phyloP scores from a whole-genome alignment of 2,888 invertebrate genomes.

The Plebejus argus region DNA sequence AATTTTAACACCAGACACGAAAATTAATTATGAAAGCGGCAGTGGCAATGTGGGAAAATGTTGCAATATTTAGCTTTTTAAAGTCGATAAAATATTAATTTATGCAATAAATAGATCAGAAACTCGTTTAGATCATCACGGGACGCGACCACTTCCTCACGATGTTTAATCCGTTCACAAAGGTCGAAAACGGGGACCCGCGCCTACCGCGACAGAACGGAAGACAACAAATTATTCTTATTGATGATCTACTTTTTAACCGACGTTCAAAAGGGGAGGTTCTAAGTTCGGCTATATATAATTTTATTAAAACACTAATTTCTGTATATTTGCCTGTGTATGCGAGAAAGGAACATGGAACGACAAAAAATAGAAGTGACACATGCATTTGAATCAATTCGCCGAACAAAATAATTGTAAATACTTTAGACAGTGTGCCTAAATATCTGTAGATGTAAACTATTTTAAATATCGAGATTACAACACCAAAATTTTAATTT shows the following conservation, averaged over 20 bases:
- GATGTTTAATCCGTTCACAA: conserved; percentile 11
- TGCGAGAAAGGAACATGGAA: conserved; percentile 26
- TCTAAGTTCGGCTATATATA: not conserved
- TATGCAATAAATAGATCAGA: not conserved
- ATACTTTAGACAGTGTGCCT: conserved; percentile 47
- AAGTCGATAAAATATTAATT: not conserved
- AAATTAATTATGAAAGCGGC: not conserved
- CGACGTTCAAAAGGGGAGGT: not conserved
- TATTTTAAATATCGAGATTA: conserved; percentile 61
- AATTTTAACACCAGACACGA: not conserved
- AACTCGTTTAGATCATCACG: not conserved
- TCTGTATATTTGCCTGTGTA: not conserved
- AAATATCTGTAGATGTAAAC: conserved; percentile 43
- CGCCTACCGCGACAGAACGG: not conserved
- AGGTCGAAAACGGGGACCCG: not conserved
- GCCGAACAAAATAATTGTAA: conserved; percentile 14
- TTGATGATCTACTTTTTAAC: not conserved
- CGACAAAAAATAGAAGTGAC: conserved; percentile 1
- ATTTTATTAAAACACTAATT: not conserved
- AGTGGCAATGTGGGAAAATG: not conserved
- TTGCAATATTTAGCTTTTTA: not conserved
- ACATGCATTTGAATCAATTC: conserved; percentile 1
- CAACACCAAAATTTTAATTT: conserved; percentile 68
- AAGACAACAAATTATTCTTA: not conserved
- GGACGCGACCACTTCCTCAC: conserved; percentile 7